Evolutionary conservation across 2,888 invertebrate genomes (phyloP), one percentile per base, ranked within the genome.

Genomic region (Acronicta alni): DNA sequence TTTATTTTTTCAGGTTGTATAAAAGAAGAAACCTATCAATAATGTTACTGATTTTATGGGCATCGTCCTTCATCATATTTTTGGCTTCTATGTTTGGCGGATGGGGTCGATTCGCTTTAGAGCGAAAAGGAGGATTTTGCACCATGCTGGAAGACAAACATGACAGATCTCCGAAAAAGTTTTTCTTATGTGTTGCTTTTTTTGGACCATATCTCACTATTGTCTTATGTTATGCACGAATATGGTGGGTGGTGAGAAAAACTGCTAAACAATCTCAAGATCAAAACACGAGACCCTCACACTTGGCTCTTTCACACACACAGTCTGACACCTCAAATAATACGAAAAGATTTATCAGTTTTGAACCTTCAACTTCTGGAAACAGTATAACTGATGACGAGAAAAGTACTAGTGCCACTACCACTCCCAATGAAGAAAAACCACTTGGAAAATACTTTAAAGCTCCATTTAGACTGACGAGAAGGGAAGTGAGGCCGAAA

Each of bases 121-220:
- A 98, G 79, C 91, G 90, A 0, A 89, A 89, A 18, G 96, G 97
- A 54, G 97, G 97, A 0, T 97, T 97, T 10, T 98, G 98, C 82
- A 97, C 97, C 18, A 97, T 98, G 79, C 89, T 97, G 0, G 95
- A 95, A 0, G 97, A 97, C 80, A 82, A 91, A 46, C 91, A 96
- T 74, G 95, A 95, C 62, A 95, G 96, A 41, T 95, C 96, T 43
- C 96, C 97, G 4, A 98, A 97, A 86, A 96, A 95, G 72, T 96
- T 97, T 49, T 95, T 98, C 1, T 98, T 98, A 83, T 93, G 97
- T 4, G 95, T 96, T 46, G 98, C 97, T 30, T 98, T 98, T 82
- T 95, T 97, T 52, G 94, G 98, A 51, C 98, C 98, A 0, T 98
- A 97, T 87, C 86, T 97, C 67, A 96, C 96, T 56, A 98, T 98